Conservation (phyloP, 2,797 vertebrate species). For the Eurystomus glaucurus region DNA sequence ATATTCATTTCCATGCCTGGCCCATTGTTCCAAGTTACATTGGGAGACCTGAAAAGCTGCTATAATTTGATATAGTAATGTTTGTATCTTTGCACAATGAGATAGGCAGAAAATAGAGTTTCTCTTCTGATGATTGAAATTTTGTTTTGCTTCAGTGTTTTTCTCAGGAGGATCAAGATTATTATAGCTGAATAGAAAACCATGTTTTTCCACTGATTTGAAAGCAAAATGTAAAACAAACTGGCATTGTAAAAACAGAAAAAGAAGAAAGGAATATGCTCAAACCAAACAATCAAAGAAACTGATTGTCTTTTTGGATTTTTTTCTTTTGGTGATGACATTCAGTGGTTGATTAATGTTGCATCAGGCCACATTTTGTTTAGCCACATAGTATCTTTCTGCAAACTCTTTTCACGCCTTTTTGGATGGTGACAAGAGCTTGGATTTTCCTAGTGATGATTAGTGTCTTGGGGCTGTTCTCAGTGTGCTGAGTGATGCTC, state of each 20-base stretch:
- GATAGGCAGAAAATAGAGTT: neutral
- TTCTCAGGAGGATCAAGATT: neutral
- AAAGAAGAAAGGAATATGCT: neutral
- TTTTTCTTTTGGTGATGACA: neutral
- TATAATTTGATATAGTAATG: neutral
- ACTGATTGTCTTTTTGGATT: neutral
- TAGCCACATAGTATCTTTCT: neutral
- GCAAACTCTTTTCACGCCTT: neutral
- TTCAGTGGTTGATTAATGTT: conserved; percentile 11
- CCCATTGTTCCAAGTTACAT: neutral
- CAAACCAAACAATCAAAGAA: neutral
- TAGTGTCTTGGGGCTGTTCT: neutral
- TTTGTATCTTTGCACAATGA: neutral
- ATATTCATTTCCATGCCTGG: neutral
- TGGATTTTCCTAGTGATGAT: neutral
- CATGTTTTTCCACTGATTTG: neutral
- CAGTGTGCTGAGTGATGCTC: conserved; percentile 11
- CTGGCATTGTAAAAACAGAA: neutral
- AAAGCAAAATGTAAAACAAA: conserved; percentile 12
- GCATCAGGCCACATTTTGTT: neutral
- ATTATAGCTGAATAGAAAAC: neutral
- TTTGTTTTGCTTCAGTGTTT: conserved; percentile 3
- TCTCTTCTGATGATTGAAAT: neutral
- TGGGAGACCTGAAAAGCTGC: neutral
- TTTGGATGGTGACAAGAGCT: neutral